Evolutionary conservation across 2,113 vertebrate genomes (phyloP).

Genomic region (Jaculus jaculus): DNA sequence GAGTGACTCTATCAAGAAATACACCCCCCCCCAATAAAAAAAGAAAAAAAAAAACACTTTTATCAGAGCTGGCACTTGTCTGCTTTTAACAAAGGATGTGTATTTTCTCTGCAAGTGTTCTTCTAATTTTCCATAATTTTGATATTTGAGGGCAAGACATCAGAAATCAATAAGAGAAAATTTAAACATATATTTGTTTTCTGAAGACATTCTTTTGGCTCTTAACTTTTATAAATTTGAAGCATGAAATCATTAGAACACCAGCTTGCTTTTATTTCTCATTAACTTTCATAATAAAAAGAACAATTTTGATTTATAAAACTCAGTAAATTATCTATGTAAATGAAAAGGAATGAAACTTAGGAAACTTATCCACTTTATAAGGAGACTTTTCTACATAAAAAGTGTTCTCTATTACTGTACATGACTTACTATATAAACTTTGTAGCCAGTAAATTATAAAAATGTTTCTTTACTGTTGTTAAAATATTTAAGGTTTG

Average conservation of each 20-base stretch:
- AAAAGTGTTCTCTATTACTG: background rate
- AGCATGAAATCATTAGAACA: conserved; percentile 28
- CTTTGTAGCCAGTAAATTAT: background rate
- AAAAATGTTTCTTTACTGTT: conserved; percentile 36
- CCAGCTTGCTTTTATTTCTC: background rate
- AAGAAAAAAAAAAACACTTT: too few relatives aligned
- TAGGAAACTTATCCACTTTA: background rate
- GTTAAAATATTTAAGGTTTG: too few relatives aligned
- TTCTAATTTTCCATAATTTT: conserved; percentile 46
- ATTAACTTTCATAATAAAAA: conserved; percentile 18
- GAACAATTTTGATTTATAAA: background rate
- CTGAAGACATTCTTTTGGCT: conserved; percentile 37
- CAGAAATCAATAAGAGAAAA: conserved; percentile 43
- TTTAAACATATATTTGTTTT: background rate
- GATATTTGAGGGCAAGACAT: conserved; percentile 2
- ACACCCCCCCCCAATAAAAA: too few relatives aligned
- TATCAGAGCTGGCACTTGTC: too few relatives aligned
- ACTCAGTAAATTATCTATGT: background rate
- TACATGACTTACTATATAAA: background rate
- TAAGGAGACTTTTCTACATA: background rate
- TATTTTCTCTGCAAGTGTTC: background rate
- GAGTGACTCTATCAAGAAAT: too few relatives aligned
- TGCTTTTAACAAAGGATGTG: background rate
- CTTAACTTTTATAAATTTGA: conserved; percentile 47
- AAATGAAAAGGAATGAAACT: conserved; percentile 37